phyloP scores from a whole-genome alignment of 2,797 vertebrate species.

The Thripadectes ignobilis region DNA sequence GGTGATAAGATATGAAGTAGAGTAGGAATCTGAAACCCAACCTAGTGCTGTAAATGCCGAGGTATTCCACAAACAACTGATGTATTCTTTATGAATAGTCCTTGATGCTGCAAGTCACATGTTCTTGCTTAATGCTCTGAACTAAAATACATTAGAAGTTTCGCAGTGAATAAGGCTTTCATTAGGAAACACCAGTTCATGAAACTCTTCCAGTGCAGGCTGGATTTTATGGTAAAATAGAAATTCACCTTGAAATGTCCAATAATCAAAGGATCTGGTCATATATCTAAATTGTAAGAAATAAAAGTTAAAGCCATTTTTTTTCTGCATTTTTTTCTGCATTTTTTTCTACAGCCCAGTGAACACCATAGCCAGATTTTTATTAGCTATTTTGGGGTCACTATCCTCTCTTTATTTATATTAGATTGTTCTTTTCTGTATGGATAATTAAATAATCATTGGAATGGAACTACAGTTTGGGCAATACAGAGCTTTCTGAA shows the following conservation, averaged over 20 bases:
- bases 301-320: neutral
- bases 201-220: neutral
- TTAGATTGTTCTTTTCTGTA: neutral
- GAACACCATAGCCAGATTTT: neutral
- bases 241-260: neutral
- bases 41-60: neutral
- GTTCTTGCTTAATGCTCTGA: neutral
- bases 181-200: constrained; percentile 5
- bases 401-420: neutral
- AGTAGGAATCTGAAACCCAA: neutral
- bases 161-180: neutral
- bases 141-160: neutral
- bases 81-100: constrained; percentile 25
- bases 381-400: neutral
- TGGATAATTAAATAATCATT: constrained; percentile 18
- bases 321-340: neutral
- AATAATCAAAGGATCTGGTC: neutral
- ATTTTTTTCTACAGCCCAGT: neutral
- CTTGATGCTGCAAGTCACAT: neutral
- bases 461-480: neutral
- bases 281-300: neutral
- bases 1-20: neutral
- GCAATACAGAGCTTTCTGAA: neutral
- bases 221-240: neutral
- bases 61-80: neutral